Conservation (phyloP, 2,888 invertebrate species). For the Crematogaster levior region DNA sequence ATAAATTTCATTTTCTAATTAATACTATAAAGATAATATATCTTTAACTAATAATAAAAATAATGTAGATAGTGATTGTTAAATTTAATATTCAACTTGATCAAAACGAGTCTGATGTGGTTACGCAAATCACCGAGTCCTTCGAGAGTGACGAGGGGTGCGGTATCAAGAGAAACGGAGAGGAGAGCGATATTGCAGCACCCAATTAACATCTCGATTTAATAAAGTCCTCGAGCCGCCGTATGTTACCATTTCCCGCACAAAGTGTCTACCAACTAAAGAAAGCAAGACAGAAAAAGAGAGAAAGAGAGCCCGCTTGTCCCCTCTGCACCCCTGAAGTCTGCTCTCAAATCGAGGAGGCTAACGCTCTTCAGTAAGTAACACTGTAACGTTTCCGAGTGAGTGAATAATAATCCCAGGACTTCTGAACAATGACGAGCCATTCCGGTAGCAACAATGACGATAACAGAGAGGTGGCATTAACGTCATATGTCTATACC, state of each 20-base stretch:
- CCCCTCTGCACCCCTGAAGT: slow-evolving; percentile 53
- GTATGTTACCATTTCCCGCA: slow-evolving; percentile 81
- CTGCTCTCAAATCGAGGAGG: slow-evolving; percentile 71
- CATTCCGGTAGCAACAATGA: slow-evolving; percentile 65
- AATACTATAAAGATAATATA: not conserved
- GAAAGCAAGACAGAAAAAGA: slow-evolving; percentile 2
- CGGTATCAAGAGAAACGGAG: slow-evolving; percentile 15
- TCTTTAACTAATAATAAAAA: not conserved
- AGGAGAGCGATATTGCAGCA: slow-evolving; percentile 50
- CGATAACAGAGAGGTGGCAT: slow-evolving; percentile 59
- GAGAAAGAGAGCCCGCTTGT: slow-evolving; percentile 42
- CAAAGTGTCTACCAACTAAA: slow-evolving; percentile 54
- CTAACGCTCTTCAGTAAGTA: slow-evolving; percentile 76
- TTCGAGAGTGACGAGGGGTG: not conserved
- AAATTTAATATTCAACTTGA: not conserved
- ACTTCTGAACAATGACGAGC: slow-evolving; percentile 64
- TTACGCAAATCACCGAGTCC: slow-evolving; percentile 1
- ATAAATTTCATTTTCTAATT: not conserved
- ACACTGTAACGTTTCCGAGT: slow-evolving; percentile 84
- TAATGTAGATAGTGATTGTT: not conserved
- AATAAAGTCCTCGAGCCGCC: slow-evolving; percentile 82
- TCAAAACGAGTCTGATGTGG: not conserved
- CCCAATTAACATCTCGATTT: slow-evolving; percentile 83
- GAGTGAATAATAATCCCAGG: slow-evolving; percentile 82
- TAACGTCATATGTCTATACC: slow-evolving; percentile 20